Conservation (phyloP, 2,797 vertebrate species). For the Galagoides demidoff region DNA sequence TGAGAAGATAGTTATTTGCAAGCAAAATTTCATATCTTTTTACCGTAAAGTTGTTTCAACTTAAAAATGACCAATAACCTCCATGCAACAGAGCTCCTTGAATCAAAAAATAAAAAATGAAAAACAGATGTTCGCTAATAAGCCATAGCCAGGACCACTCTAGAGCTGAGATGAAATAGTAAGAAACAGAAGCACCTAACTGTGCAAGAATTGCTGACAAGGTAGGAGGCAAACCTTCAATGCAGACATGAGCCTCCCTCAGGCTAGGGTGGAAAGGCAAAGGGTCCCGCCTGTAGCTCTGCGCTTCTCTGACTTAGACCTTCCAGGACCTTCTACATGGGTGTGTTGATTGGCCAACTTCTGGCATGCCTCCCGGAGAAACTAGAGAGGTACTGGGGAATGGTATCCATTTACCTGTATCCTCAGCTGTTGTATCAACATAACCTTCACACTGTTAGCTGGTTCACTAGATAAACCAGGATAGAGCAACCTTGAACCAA, state of each 20-base stretch:
- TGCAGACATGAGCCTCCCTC: neutral
- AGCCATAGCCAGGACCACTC: neutral
- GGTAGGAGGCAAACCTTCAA: neutral
- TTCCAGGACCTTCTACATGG: neutral
- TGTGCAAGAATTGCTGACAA: neutral
- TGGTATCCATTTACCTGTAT: too few relatives aligned
- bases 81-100: neutral
- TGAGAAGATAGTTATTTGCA: neutral
- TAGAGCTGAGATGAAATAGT: neutral
- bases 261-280: neutral
- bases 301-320: neutral
- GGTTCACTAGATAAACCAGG: neutral
- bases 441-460: neutral
- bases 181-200: neutral
- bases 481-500: neutral
- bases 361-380: neutral
- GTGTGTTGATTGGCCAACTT: neutral
- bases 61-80: neutral
- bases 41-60: neutral
- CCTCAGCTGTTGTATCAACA: too few relatives aligned
- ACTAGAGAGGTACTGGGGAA: rapidly evolving
- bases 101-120: neutral
- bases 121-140: neutral
- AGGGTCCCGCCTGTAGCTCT: neutral
- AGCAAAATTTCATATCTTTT: neutral